These are phyloP conservation scores for Callinectes sapidus DNA, from an alignment of 2,888 invertebrate genomes.

Conservation along the genomic window DNA sequence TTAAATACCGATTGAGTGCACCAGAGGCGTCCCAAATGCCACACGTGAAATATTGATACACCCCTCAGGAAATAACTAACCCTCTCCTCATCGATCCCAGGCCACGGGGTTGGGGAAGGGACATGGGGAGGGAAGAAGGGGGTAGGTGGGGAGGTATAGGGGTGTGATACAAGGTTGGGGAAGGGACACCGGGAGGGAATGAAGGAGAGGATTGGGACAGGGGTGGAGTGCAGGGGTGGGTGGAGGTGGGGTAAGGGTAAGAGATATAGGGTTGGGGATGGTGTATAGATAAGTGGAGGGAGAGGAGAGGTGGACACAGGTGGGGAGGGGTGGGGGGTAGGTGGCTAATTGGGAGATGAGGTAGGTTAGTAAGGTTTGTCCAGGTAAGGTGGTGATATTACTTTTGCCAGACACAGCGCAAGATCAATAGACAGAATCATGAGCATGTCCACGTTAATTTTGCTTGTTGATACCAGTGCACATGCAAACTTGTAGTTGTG, in stretches of 20 bases:
- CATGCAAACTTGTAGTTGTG: not conserved
- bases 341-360: not conserved
- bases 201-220: too few relatives aligned
- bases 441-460: not conserved
- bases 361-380: not conserved
- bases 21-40: conserved; percentile 34
- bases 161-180: not conserved
- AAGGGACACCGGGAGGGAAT: not conserved
- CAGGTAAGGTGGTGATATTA: conserved; percentile 6
- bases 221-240: too few relatives aligned
- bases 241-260: too few relatives aligned
- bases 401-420: not conserved
- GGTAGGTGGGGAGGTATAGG: not conserved
- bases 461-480: not conserved
- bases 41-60: conserved; percentile 46
- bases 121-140: not conserved
- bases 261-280: not conserved
- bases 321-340: not conserved
- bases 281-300: not conserved
- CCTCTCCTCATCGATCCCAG: not conserved
- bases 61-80: conserved; percentile 34
- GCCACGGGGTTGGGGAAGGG: conserved; percentile 10
- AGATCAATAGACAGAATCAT: not conserved
- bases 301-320: not conserved
- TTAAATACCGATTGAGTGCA: conserved; percentile 41